Base-by-base conservation (phyloP, 1,140 invertebrate species). In the Atta cephalotes region DNA sequence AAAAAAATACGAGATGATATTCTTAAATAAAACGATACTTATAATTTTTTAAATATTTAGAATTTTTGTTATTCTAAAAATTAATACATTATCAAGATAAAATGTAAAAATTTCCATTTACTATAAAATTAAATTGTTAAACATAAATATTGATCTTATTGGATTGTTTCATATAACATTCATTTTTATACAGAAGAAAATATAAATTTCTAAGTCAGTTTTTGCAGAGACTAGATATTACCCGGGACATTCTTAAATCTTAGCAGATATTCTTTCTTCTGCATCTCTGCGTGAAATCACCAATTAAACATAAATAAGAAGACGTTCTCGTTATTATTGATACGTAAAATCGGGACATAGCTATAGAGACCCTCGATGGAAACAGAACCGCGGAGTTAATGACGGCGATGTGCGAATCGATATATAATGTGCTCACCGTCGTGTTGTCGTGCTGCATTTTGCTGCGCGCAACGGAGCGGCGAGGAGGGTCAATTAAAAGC, bases 301-400 rank as follows among this genome's bases (percentile, higher is more conserved):
- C 25, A 31, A 56, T 78, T 51, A 25, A 28, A 65, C 6, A 16
- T 21, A 56, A 16, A 81, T 51, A 35, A 60, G 63, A 71, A 25
- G 14, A 39, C 2, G 49, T 25, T 72, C 56, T 58, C 16, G 53
- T 39, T 63, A 76, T 74, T 76, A 74, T 84, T 74, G 49, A 84
- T 76, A 76, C 70, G n/a, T 51, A 62, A 56, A 12, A 82, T 82
- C 25, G 56, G 39, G 39, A 31, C 62, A 74, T 85, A 85, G 63
- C 74, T 85, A 85, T 85, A 85, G 82, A 85, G 82, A 85, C 82
- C 72, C 62, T 14, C 25, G 49, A 16, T 66, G 62, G 76, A 85
- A 85, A 85, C 82, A 85, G 78, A 70, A 80, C 62, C 21, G 66
- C 39, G 18, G 63, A 85, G 82, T 79, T 85, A 85, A 85, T 85